These are phyloP conservation scores for Drosophila borborema DNA, from an alignment of 2,888 invertebrate species.

Conservation along the genomic window DNA sequence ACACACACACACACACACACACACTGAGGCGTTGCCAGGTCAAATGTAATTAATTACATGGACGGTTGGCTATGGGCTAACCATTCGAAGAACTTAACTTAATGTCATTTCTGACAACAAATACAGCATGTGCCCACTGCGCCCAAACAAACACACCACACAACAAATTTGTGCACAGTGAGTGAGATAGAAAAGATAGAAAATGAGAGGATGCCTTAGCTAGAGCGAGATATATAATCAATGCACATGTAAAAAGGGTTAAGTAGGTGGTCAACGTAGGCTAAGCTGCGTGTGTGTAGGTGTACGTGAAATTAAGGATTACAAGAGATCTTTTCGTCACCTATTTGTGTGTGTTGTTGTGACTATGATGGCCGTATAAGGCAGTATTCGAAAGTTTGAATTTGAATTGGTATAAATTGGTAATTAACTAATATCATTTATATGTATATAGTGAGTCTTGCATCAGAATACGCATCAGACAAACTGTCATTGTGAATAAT, in stretches of 20 bases:
- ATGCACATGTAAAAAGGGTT: conserved; percentile 46
- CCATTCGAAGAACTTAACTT: conserved; percentile 18
- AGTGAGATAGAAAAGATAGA: not conserved
- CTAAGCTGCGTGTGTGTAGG: conserved; percentile 31
- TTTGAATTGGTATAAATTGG: not conserved
- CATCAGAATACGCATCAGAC: conserved; percentile 5
- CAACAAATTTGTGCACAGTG: not conserved
- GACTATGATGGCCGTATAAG: not conserved
- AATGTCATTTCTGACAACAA: conserved; percentile 17
- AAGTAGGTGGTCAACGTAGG: conserved; percentile 54
- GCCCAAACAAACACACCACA: conserved; percentile 23
- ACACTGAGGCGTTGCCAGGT: conserved; percentile 9
- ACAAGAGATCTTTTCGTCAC: conserved; percentile 29
- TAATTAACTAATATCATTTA: not conserved
- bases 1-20: conserved; percentile 6
- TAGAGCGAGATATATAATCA: not conserved
- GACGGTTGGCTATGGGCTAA: conserved; percentile 28
- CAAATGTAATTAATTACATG: conserved; percentile 57
- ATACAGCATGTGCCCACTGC: conserved; percentile 1
- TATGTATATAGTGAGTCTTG: not conserved
- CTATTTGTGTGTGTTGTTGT: too few species aligned
- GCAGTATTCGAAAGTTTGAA: not conserved
- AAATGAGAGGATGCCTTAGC: not conserved
- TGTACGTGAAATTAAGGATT: conserved; percentile 48
- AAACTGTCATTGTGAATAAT: conserved; percentile 5